A percentile compares a stretch with the other conserved stretches of the same genome.
Evolutionary conservation across 2,797 vertebrate genomes (phyloP).

Genomic region (Yasuhikotakia modesta): DNA sequence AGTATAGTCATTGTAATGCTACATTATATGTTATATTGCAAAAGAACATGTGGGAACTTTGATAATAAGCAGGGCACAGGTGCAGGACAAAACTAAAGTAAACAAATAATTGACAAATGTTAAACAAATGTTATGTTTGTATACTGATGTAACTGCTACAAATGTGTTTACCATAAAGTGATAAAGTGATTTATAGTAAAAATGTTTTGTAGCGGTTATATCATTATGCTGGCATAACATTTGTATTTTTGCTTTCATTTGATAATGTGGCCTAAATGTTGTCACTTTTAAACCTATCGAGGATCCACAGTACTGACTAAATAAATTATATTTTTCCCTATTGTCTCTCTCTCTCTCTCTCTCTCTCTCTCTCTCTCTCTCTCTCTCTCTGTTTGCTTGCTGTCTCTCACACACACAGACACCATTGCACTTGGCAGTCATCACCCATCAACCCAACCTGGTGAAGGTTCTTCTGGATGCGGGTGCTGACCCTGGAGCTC

Average conservation of each 20-base stretch:
- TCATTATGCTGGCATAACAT: too few species aligned
- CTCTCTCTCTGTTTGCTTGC: neutral
- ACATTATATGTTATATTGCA: slow-evolving; percentile 27
- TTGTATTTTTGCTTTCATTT: too few species aligned
- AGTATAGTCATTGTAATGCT: neutral
- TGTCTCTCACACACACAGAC: slow-evolving; percentile 72
- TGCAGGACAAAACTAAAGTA: too few species aligned
- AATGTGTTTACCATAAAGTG: too few species aligned
- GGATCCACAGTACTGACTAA: neutral
- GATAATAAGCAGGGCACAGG: too few species aligned
- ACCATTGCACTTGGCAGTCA: slow-evolving; percentile 87
- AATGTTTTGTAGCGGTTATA: too few species aligned
- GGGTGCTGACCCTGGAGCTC: slow-evolving; percentile 78
- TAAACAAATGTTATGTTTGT: too few species aligned
- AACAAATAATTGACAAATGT: too few species aligned
- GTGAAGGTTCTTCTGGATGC: slow-evolving; percentile 76
- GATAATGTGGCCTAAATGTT: neutral
- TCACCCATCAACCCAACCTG: slow-evolving; percentile 78
- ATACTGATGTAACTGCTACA: too few species aligned
- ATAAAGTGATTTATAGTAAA: too few species aligned
- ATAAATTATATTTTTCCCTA: neutral
- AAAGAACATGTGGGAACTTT: neutral
- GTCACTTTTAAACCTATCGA: neutral
- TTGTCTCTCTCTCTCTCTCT: neutral
- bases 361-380: neutral